Evolutionary conservation across 2,888 invertebrate genomes (phyloP).

Genomic region (Vanessa cardui): DNA sequence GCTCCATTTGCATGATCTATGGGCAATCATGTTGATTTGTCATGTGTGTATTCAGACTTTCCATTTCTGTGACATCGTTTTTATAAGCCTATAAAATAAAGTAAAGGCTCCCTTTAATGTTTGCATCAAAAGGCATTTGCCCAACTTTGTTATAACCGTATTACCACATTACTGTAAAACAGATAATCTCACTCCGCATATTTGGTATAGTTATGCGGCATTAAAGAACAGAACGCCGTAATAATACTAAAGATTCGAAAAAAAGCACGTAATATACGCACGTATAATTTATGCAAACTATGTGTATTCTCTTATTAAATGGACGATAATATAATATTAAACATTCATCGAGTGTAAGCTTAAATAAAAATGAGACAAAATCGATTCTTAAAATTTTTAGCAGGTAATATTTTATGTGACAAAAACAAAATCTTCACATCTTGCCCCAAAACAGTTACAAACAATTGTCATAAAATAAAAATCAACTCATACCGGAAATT

Average conservation of each 20-base stretch:
- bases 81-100: constrained; percentile 11
- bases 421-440: background rate
- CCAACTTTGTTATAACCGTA: constrained; percentile 11
- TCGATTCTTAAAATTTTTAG: constrained; percentile 5
- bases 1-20: constrained; percentile 57
- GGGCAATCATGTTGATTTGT: constrained; percentile 53
- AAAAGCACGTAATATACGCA: too few species aligned
- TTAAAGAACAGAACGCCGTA: constrained; percentile 4
- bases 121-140: background rate
- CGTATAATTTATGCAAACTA: constrained; percentile 17
- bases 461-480: background rate
- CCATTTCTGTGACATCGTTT: constrained; percentile 46
- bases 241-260: constrained; percentile 6
- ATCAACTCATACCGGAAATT: background rate
- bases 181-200: constrained; percentile 19
- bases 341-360: constrained; percentile 6
- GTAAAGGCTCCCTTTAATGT: background rate
- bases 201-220: constrained; percentile 15
- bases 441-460: constrained; percentile 4
- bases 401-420: constrained; percentile 5
- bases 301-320: constrained; percentile 2
- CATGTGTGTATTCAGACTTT: constrained; percentile 54
- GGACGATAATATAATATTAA: background rate
- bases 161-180: constrained; percentile 15
- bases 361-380: constrained; percentile 1